A percentile compares a stretch with the other conserved stretches of the same genome.
These are phyloP conservation scores for Castor canadensis DNA, from an alignment of 2,113 vertebrate genomes.

Conservation along the genomic window DNA sequence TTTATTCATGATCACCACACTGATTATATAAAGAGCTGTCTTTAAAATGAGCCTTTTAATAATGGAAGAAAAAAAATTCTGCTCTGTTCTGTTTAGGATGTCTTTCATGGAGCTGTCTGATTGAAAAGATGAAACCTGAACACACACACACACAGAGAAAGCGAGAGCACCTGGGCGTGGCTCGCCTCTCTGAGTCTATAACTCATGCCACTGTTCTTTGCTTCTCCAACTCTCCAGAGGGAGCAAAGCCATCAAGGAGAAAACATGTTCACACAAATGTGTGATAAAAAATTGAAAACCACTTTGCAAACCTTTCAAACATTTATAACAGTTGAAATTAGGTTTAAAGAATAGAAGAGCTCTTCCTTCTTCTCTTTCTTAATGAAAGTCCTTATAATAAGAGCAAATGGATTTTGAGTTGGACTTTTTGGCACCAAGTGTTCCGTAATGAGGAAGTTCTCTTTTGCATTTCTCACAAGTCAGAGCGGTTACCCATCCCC, in stretches of 20 bases:
- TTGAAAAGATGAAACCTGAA: conserved; percentile 59
- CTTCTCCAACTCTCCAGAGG: neutral
- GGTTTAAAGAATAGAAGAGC: neutral
- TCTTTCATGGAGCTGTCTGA: conserved; percentile 12
- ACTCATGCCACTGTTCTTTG: neutral
- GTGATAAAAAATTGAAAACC: conserved; percentile 56
- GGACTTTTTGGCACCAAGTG: neutral
- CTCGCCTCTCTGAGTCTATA: neutral
- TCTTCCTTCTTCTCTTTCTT: neutral
- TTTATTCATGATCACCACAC: neutral
- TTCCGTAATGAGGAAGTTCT: neutral
- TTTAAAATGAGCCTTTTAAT: conserved; percentile 58
- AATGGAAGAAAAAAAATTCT: conserved; percentile 62
- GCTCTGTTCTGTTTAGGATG: conserved; percentile 57
- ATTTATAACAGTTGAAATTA: conserved; percentile 60
- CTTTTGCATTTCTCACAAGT: neutral
- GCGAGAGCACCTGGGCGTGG: accelerated
- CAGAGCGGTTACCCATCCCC: neutral
- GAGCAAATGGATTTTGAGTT: neutral
- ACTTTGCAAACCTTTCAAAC: conserved; percentile 61
- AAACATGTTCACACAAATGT: neutral
- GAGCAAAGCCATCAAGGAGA: neutral
- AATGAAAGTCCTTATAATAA: neutral
- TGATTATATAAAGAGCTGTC: conserved; percentile 28
- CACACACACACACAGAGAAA: neutral